Conservation (phyloP, 2,113 vertebrate species). For the Thinocorus orbignyianus region DNA sequence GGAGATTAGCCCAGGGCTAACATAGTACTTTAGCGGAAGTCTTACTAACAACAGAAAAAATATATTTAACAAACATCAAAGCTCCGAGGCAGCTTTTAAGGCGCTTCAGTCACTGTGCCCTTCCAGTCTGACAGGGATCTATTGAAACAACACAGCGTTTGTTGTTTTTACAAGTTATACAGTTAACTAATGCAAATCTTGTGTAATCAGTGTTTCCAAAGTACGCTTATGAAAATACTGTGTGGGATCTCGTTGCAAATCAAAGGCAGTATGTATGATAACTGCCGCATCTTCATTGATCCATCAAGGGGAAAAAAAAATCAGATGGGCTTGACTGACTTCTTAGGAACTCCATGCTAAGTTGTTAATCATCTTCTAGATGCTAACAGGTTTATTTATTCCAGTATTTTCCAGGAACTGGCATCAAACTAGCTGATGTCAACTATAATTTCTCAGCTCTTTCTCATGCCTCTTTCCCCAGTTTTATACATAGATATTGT, state of each 20-base stretch:
- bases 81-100: constrained; percentile 5
- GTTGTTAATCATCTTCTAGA: neutral
- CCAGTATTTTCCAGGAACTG: neutral
- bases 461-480: neutral
- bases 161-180: neutral
- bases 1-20: neutral
- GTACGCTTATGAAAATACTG: constrained; percentile 18
- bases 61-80: neutral
- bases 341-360: neutral
- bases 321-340: neutral
- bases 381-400: neutral
- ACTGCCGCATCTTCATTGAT: neutral
- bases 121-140: neutral
- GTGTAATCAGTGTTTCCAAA: constrained; percentile 30
- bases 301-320: neutral
- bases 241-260: constrained; percentile 8
- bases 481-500: neutral
- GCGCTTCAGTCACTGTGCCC: neutral
- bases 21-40: neutral
- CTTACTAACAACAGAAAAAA: neutral
- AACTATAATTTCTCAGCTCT: neutral
- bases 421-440: neutral
- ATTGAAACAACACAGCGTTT: neutral
- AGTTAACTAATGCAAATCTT: constrained; percentile 17
- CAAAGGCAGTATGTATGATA: neutral